Conservation (phyloP, 2,888 invertebrate genomes). For the Pegoplata infirma region DNA sequence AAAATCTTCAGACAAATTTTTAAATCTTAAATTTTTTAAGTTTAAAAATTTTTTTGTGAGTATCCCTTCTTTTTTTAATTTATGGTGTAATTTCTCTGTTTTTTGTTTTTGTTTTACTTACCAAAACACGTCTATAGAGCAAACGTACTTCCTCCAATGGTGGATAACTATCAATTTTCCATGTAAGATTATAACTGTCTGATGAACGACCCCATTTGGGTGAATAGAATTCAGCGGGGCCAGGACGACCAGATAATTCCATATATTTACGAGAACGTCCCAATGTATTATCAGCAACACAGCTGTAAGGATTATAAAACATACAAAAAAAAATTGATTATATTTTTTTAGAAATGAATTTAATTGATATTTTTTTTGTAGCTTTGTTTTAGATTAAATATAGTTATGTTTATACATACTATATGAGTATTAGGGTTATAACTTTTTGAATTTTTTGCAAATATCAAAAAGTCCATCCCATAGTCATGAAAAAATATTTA, state of each 20-base stretch:
- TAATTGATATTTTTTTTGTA: slow-evolving; percentile 64
- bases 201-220: slow-evolving; percentile 82
- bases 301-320: slow-evolving; percentile 76
- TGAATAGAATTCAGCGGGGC: slow-evolving; percentile 84
- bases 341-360: slow-evolving; percentile 62
- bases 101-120: slow-evolving; percentile 71
- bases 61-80: too few species aligned
- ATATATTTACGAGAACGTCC: slow-evolving; percentile 85
- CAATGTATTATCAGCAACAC: slow-evolving; percentile 84
- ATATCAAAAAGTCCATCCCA: too few species aligned
- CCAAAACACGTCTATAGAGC: slow-evolving; percentile 84
- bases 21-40: too few species aligned
- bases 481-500: too few species aligned
- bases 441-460: too few species aligned
- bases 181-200: slow-evolving; percentile 83
- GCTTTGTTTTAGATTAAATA: not conserved
- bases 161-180: slow-evolving; percentile 86
- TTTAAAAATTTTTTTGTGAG: slow-evolving; percentile 14
- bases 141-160: slow-evolving; percentile 85
- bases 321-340: not conserved
- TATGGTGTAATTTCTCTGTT: slow-evolving; percentile 18
- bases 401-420: too few species aligned
- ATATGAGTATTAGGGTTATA: too few species aligned
- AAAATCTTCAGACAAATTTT: too few species aligned
- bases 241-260: slow-evolving; percentile 85